These are phyloP conservation scores for Anser cygnoides DNA, from an alignment of 2,113 vertebrate species.

Conservation along the genomic window DNA sequence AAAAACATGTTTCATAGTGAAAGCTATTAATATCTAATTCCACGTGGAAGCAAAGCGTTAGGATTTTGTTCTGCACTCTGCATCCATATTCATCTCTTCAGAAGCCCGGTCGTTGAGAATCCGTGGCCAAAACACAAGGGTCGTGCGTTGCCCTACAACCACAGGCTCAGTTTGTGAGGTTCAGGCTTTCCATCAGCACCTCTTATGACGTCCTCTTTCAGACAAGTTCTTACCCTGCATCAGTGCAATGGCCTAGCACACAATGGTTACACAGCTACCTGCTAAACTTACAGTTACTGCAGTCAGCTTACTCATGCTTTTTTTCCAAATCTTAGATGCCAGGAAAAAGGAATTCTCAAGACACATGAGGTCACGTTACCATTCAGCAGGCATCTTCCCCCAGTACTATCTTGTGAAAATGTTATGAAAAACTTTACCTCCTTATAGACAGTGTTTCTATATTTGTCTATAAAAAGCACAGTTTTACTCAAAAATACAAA, in stretches of 20 bases:
- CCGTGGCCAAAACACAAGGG: background rate
- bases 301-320: background rate
- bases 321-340: rapidly evolving
- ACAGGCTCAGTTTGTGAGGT: constrained; percentile 6
- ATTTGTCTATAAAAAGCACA: background rate
- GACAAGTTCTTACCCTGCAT: background rate
- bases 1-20: constrained; percentile 16
- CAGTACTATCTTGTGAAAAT: background rate
- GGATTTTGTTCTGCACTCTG: constrained; percentile 52
- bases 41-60: constrained; percentile 58
- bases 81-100: background rate
- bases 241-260: rapidly evolving
- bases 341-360: background rate
- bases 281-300: background rate
- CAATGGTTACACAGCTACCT: background rate
- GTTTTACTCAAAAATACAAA: background rate
- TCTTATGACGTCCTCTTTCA: background rate
- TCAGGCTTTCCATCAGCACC: background rate
- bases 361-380: background rate
- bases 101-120: background rate
- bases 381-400: background rate
- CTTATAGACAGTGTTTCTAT: background rate
- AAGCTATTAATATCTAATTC: constrained; percentile 62
- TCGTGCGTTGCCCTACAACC: background rate
- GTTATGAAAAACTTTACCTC: background rate